Evolutionary conservation across 2,113 vertebrate species (phyloP).

Genomic region (Hydrolagus affinis): DNA sequence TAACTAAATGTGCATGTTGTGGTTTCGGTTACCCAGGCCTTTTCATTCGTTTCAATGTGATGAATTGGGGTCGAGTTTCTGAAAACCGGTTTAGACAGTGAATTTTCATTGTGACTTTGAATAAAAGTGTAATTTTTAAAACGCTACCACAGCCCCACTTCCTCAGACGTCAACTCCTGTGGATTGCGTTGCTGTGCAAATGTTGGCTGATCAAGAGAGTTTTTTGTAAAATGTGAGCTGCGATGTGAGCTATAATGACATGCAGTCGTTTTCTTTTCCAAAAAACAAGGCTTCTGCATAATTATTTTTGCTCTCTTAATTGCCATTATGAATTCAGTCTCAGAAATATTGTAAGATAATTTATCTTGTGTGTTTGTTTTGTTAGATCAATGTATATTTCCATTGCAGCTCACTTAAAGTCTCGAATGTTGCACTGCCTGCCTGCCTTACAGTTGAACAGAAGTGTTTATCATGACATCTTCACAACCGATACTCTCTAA

Average conservation of each 20-base stretch:
- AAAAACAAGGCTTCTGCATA: constrained; percentile 7
- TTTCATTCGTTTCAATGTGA: background rate
- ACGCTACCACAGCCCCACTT: background rate
- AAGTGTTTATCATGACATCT: too few relatives aligned
- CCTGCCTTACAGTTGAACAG: background rate
- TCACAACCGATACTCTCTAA: background rate
- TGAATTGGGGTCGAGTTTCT: background rate
- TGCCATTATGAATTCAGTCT: background rate
- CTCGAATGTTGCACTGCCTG: background rate
- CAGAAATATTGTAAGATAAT: constrained; percentile 10
- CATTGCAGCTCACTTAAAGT: background rate
- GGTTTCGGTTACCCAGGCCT: too few relatives aligned
- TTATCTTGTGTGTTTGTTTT: background rate
- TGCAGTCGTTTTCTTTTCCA: background rate
- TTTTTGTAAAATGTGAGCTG: constrained; percentile 18
- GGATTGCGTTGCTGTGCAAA: background rate
- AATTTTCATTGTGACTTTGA: background rate
- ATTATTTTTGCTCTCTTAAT: constrained; percentile 12
- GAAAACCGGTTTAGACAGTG: background rate
- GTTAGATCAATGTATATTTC: constrained; percentile 1
- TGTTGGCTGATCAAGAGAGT: background rate
- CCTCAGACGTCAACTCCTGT: too few relatives aligned
- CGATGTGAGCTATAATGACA: background rate
- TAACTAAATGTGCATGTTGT: too few relatives aligned
- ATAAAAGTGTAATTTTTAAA: background rate